Evolutionary conservation across 2,888 invertebrate species (phyloP), one percentile per base, ranked within the genome.

Genomic region (Criorhina ranunculi): DNA sequence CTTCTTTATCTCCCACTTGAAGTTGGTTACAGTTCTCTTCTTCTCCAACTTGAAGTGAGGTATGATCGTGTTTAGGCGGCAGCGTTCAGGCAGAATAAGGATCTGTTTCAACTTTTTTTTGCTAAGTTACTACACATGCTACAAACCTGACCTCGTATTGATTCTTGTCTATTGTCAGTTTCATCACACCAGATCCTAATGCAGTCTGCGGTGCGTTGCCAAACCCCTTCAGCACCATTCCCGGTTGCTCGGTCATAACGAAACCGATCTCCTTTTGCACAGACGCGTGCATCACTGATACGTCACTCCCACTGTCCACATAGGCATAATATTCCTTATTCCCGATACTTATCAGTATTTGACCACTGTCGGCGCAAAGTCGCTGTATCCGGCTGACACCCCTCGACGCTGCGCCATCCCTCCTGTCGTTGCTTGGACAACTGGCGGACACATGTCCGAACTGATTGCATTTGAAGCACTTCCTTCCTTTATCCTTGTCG

Each of bases 171-270:
- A 42, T 29, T 66, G 31, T 19, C 7, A 67, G 4, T 9, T 24
- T 5, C 12, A 67, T 6, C 35, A 19, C 19, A 5, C 67, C 67
- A 24, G 53, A 67, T 42, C 67, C 40, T n/a, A 53, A 67, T 12
- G 40, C 53, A 24, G 53, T 31, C 31, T 67, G 67, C 24, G 51
- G 42, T 15, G 51, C 29, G n/a, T 67, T 53, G 4, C 15, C 53
- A n/a, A 67, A 53, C 42, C 53, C 67, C 29, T 53, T 67, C 17
- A 67, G 19, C 17, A 31, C 15, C 19, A 59, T 12, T 40, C 57
- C 57, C 15, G 55, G 55, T 35, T 55, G 55, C 33, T 55, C 33
- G 7, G 64, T 51, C 37, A 66, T 49, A 3, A 12, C 15, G 12
- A 40, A 59, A n/a, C 5, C 40, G 1, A 29, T 42, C 2, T 59